phyloP scores from a whole-genome alignment of 53 echinoderm and acorn worm species.

The Temnopleurus reevesii region DNA sequence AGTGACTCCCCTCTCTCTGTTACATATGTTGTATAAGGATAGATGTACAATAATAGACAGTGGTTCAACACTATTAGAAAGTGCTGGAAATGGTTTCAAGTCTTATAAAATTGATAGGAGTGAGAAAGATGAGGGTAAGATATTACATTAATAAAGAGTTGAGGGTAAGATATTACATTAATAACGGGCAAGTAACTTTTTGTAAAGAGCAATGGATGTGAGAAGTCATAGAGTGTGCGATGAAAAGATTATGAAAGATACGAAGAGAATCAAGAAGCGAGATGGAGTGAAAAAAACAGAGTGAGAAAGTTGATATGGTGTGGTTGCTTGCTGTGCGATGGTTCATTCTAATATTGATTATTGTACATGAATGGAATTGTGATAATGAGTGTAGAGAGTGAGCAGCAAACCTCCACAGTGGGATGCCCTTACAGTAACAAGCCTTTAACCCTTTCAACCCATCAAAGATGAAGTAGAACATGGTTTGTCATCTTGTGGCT shows the following conservation, averaged over 20 bases:
- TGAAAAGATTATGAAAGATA: neutral
- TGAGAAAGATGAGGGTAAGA: neutral
- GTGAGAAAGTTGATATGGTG: neutral
- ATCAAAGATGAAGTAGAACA: neutral
- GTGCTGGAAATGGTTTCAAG: neutral
- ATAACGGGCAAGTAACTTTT: neutral
- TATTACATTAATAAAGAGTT: neutral
- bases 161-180: neutral
- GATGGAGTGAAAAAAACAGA: neutral
- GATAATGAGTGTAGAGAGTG: neutral
- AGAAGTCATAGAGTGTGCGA: neutral
- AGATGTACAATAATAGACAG: neutral
- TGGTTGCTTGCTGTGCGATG: neutral
- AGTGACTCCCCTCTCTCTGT: neutral
- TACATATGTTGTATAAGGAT: no score
- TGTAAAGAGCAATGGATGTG: neutral
- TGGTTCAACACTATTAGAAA: neutral
- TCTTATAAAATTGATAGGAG: neutral
- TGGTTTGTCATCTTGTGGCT: neutral
- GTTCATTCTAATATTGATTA: slow-evolving; percentile 28
- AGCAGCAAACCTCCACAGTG: neutral
- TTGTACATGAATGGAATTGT: neutral
- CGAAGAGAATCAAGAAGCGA: neutral
- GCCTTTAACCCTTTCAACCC: neutral
- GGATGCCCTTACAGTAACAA: neutral